These are phyloP conservation scores for Sinohyriopsis cumingii DNA, from an alignment of 2,888 invertebrate genomes.

Conservation along the genomic window DNA sequence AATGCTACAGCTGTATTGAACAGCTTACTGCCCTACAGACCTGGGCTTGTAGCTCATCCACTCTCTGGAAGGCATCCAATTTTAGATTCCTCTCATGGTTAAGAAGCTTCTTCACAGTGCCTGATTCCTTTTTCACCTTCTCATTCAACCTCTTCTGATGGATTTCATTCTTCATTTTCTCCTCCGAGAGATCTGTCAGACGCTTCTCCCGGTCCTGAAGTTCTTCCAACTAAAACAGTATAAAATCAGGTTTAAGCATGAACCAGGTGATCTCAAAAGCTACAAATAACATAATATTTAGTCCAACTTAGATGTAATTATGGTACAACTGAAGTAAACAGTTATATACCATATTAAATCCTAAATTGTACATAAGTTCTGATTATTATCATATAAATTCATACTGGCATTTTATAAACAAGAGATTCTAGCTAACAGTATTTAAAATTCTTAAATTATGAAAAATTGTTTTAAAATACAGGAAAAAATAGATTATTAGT, in stretches of 20 bases:
- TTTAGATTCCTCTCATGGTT: conserved; percentile 66
- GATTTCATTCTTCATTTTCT: conserved; percentile 58
- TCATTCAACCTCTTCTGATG: conserved; percentile 59
- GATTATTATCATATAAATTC: too few relatives aligned
- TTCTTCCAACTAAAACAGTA: conserved; percentile 56
- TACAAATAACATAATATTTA: not conserved
- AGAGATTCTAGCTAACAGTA: too few relatives aligned
- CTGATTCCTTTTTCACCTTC: conserved; percentile 62
- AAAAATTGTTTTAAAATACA: too few relatives aligned
- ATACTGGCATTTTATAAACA: too few relatives aligned
- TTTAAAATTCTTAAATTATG: too few relatives aligned
- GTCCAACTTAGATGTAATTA: not conserved
- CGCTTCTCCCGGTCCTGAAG: conserved; percentile 63
- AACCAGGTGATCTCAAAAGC: not conserved
- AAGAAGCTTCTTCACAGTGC: conserved; percentile 57
- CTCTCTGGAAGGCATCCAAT: conserved; percentile 69
- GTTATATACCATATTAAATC: too few relatives aligned
- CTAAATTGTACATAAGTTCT: too few relatives aligned
- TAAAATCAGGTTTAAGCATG: not conserved
- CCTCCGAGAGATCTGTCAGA: conserved; percentile 54
- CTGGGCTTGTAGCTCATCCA: conserved; percentile 67
- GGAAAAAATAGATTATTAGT: too few relatives aligned
- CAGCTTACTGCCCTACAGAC: conserved; percentile 22
- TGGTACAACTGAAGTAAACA: too few relatives aligned
- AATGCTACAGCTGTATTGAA: too few relatives aligned